These are phyloP conservation scores for Silurus meridionalis DNA, from an alignment of 2,113 vertebrate genomes.

Conservation along the genomic window DNA sequence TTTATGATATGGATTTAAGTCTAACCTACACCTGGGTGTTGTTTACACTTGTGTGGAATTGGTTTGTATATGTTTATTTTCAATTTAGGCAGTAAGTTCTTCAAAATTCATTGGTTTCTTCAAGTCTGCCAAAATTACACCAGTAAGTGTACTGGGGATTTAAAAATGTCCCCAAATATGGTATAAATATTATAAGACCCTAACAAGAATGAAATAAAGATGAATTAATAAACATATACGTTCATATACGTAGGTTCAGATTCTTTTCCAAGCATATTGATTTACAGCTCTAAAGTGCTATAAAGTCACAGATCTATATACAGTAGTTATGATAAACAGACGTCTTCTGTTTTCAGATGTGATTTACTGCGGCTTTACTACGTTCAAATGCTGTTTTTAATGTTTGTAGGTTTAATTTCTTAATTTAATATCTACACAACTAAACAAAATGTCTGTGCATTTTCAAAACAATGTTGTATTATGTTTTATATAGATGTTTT, in stretches of 20 bases:
- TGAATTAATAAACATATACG: not conserved
- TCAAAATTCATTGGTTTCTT: not conserved
- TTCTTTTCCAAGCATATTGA: not conserved
- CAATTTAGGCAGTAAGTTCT: not conserved
- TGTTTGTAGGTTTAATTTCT: too few species aligned
- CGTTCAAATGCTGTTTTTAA: too few species aligned
- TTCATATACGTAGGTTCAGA: not conserved
- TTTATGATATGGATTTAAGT: not conserved
- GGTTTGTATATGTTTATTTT: not conserved
- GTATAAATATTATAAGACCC: not conserved
- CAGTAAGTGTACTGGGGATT: not conserved
- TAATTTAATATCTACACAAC: too few species aligned
- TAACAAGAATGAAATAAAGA: not conserved
- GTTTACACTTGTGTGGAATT: not conserved
- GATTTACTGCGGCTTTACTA: too few species aligned
- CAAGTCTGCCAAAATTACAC: not conserved
- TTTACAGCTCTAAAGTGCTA: not conserved
- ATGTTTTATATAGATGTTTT: too few species aligned
- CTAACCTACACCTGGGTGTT: not conserved
- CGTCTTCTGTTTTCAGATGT: too few species aligned
- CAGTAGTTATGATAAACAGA: too few species aligned
- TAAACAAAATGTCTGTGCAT: too few species aligned
- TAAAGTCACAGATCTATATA: not conserved
- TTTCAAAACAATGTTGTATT: too few species aligned
- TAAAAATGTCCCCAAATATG: not conserved